These are phyloP conservation scores for Galago senegalensis DNA, from an alignment of 2,797 vertebrate species.

Conservation along the genomic window DNA sequence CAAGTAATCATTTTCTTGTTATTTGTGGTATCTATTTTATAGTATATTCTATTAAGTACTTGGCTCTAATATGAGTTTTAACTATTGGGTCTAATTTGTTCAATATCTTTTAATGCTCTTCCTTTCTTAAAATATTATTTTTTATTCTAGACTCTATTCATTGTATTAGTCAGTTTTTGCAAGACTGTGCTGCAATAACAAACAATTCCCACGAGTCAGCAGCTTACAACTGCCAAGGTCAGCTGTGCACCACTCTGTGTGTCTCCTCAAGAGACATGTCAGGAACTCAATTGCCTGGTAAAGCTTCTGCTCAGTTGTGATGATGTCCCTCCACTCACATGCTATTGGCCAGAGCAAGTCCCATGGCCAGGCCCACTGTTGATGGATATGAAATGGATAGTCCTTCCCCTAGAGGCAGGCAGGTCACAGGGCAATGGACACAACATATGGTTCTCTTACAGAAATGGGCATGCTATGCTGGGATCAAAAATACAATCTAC, in stretches of 20 bases:
- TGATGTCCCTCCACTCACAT: accelerated
- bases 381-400: neutral
- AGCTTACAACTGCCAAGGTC: neutral
- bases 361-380: neutral
- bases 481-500: neutral
- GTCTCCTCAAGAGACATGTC: neutral
- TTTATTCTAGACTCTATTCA: neutral
- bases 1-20: neutral
- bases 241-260: neutral
- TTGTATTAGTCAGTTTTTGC: neutral
- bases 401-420: neutral
- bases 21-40: neutral
- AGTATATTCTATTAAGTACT: neutral
- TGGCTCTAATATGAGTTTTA: constrained; percentile 16
- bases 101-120: neutral
- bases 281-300: neutral
- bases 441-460: neutral
- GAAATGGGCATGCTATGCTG: neutral
- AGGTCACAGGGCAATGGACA: neutral
- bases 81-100: neutral
- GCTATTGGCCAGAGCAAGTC: neutral
- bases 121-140: neutral
- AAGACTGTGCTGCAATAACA: neutral
- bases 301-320: too few species aligned
- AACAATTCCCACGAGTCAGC: neutral